Conservation (phyloP, 2,888 invertebrate species). For the Pegoplata infirma region DNA sequence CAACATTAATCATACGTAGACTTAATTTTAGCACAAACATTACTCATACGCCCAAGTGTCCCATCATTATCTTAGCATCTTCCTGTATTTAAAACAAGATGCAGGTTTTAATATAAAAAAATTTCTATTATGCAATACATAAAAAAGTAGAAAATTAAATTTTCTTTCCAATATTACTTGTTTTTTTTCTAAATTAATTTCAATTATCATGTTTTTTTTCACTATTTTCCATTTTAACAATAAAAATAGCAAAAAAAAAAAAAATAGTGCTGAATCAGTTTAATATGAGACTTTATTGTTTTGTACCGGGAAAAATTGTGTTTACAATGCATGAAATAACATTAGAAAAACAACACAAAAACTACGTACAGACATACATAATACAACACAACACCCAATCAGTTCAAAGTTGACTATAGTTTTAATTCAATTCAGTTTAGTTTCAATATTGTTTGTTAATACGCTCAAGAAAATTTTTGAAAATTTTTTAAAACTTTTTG, state of each 20-base stretch:
- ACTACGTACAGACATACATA: no score
- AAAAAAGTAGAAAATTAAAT: background rate
- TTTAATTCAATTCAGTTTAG: background rate
- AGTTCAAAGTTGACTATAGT: conserved; percentile 3
- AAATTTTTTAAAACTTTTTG: no score
- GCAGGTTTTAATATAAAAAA: no score
- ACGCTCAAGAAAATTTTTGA: no score
- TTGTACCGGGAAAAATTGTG: conserved; percentile 29
- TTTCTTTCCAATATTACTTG: no score
- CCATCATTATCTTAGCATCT: no score
- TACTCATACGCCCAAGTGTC: background rate
- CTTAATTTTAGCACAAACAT: background rate
- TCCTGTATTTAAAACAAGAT: no score
- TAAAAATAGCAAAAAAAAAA: background rate
- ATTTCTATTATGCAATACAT: background rate
- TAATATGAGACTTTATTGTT: conserved; percentile 11
- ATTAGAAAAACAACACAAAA: conserved; percentile 26
- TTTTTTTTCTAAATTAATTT: conserved; percentile 33
- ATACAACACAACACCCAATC: conserved; percentile 37
- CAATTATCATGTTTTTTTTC: conserved; percentile 35
- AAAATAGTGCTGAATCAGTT: background rate
- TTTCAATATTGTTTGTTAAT: no score
- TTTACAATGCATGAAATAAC: conserved; percentile 50
- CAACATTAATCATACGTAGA: background rate
- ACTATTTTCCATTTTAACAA: no score